A percentile compares a stretch with the other conserved stretches of the same genome.
phyloP scores from a whole-genome alignment of 1,140 invertebrate genomes.

The Brachionus rubens region DNA sequence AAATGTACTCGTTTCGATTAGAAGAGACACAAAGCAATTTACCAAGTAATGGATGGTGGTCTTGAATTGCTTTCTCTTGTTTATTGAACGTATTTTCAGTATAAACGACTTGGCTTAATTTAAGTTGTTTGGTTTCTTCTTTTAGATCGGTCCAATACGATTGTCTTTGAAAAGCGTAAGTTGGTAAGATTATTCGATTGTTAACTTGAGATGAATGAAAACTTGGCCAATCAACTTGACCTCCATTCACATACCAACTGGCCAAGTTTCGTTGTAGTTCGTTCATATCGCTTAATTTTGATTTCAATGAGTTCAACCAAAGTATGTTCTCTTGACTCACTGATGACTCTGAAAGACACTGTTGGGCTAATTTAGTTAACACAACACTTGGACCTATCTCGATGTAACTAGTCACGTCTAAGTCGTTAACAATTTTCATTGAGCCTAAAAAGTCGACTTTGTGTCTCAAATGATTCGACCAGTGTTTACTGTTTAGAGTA shows the following conservation, averaged over 20 bases:
- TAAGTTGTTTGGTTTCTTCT: not conserved
- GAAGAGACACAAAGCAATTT: not conserved
- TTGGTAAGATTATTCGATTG: not conserved
- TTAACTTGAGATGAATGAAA: not conserved
- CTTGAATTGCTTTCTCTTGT: too few relatives aligned
- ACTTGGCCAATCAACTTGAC: not conserved
- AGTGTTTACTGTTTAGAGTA: not conserved
- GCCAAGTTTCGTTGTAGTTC: not conserved
- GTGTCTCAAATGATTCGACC: not conserved
- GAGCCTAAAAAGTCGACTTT: not conserved
- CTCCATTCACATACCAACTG: constrained; percentile 1
- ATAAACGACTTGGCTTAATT: too few relatives aligned
- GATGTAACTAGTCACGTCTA: not conserved
- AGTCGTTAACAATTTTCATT: not conserved
- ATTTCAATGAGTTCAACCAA: not conserved
- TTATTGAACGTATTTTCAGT: too few relatives aligned
- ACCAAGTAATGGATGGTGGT: not conserved
- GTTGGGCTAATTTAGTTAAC: not conserved
- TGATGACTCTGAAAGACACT: not conserved
- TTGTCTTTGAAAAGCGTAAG: not conserved
- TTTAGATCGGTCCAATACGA: not conserved
- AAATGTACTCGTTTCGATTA: not conserved
- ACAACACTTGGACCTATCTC: not conserved
- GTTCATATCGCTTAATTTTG: not conserved
- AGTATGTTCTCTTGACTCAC: not conserved